Percentiles rank a stretch among this genome's conserved stretches.
phyloP scores from a whole-genome alignment of 2,797 vertebrate genomes.

The Aldrovandia affinis region DNA sequence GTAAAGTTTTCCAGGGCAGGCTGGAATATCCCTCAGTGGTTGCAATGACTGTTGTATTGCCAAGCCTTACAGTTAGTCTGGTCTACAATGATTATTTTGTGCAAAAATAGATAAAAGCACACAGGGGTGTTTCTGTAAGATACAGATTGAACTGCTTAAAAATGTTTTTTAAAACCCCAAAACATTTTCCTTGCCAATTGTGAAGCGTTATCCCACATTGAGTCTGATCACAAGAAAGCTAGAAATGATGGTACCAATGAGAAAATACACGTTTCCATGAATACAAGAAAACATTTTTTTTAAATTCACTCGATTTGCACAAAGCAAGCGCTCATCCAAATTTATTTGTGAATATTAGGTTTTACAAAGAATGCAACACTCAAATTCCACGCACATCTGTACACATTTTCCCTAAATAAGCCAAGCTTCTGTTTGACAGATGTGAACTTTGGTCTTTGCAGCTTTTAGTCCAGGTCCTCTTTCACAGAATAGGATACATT shows the following conservation, averaged over 20 bases:
- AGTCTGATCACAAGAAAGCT: not conserved
- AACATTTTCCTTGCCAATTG: not conserved
- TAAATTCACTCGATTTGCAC: not conserved
- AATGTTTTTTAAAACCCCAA: no score
- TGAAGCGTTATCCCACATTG: not conserved
- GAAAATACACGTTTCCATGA: not conserved
- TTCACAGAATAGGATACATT: conserved; percentile 7
- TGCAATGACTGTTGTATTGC: not conserved
- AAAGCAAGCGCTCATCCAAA: not conserved
- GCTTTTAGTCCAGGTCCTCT: not conserved
- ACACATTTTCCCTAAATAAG: not conserved
- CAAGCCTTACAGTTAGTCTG: not conserved
- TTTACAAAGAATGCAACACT: conserved; percentile 7
- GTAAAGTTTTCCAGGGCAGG: not conserved
- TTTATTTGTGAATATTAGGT: conserved; percentile 3
- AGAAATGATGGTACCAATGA: not conserved
- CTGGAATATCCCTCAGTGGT: not conserved
- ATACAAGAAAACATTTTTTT: not conserved
- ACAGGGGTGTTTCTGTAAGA: not conserved
- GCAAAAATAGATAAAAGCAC: not conserved
- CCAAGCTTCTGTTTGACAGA: not conserved
- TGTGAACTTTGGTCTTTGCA: conserved; percentile 18
- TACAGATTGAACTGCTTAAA: not conserved
- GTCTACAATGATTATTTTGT: not conserved
- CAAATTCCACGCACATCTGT: not conserved